phyloP scores from a whole-genome alignment of 2,888 invertebrate genomes.

The Trichogramma dendrolimi region DNA sequence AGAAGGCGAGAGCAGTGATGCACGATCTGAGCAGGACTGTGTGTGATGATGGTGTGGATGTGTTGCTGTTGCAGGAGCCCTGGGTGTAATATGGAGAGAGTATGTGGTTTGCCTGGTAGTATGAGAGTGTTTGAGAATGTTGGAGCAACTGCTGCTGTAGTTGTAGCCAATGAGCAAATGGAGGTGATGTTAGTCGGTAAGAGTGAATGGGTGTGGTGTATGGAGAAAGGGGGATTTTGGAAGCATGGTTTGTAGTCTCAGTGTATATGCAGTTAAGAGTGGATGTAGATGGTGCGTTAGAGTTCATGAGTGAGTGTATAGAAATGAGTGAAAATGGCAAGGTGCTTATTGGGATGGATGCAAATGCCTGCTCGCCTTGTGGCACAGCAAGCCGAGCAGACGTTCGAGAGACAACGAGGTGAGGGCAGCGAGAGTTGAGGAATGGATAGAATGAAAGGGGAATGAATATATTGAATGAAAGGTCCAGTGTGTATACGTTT shows the following conservation, averaged over 20 bases:
- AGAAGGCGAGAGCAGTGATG: no score
- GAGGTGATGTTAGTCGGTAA: conserved; percentile 6
- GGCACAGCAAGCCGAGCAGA: conserved; percentile 22
- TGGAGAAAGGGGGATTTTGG: conserved; percentile 16
- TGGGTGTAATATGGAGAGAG: no score
- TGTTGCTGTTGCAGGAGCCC: no score
- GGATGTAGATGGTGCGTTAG: conserved; percentile 6
- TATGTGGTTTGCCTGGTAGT: conserved; percentile 6
- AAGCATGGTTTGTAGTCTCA: conserved; percentile 17
- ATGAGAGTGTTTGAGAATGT: conserved; percentile 10
- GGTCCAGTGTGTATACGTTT: no score
- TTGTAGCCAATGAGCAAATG: not conserved
- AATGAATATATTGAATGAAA: no score
- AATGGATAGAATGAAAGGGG: no score
- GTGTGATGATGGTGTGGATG: no score
- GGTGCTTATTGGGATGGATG: conserved; percentile 28
- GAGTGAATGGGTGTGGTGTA: no score
- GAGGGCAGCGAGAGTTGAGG: no score
- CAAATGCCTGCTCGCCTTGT: conserved; percentile 28
- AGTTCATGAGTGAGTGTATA: conserved; percentile 12
- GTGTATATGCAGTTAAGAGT: conserved; percentile 22
- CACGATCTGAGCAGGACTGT: no score
- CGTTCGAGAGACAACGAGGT: no score
- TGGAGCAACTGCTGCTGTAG: conserved; percentile 13
- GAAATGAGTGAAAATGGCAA: not conserved